A percentile compares a stretch with the other conserved stretches of the same genome.
These are phyloP conservation scores for Eristalis tenax DNA, from an alignment of 2,888 invertebrate genomes.

Conservation along the genomic window DNA sequence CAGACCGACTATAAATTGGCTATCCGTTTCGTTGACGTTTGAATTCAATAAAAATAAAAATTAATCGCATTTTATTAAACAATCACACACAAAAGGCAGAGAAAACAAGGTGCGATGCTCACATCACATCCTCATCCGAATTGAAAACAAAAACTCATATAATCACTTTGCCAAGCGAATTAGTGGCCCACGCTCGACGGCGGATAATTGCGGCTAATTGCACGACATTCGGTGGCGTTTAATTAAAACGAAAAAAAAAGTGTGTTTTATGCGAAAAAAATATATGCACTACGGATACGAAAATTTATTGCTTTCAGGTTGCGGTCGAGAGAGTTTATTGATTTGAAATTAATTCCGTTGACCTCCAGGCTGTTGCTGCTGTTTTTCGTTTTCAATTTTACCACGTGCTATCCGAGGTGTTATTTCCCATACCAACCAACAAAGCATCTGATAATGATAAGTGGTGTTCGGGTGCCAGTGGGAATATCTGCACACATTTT, in stretches of 20 bases:
- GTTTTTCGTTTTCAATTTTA: not conserved
- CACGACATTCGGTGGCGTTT: not conserved
- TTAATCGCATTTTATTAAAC: not conserved
- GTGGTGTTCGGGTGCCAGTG: not conserved
- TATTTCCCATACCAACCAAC: not conserved
- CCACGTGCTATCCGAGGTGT: not conserved
- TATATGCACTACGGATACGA: not conserved
- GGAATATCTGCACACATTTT: not conserved
- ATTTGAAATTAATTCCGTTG: conserved; percentile 58
- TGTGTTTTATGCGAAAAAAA: not conserved
- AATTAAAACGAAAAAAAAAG: conserved; percentile 7
- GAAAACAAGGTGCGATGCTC: not conserved
- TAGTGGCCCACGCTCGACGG: not conserved
- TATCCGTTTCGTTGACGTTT: not conserved
- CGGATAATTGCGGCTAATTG: conserved; percentile 4
- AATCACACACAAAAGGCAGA: not conserved
- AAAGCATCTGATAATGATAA: not conserved
- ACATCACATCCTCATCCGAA: not conserved
- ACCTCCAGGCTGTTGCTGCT: not conserved
- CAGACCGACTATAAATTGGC: not conserved
- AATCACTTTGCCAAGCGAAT: not conserved
- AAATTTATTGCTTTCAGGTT: conserved; percentile 24
- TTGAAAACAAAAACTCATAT: not conserved
- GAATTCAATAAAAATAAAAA: not conserved
- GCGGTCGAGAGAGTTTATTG: conserved; percentile 42